These are phyloP conservation scores for Perithous albicinctus DNA, from an alignment of 2,888 invertebrate genomes.

Conservation along the genomic window DNA sequence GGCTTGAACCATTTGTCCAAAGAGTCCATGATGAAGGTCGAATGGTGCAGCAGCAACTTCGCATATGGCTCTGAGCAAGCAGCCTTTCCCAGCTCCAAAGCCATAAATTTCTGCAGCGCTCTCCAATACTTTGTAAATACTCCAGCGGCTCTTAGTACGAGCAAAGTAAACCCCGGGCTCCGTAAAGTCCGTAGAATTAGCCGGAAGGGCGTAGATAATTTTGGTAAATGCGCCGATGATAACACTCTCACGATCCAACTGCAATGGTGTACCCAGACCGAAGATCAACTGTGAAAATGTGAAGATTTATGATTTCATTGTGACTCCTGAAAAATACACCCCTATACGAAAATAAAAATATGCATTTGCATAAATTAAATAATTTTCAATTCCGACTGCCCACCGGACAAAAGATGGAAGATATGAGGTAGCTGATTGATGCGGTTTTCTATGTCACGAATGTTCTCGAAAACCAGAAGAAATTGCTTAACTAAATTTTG, in stretches of 20 bases:
- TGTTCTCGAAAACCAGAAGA: no score
- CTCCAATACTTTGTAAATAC: slow-evolving; percentile 88
- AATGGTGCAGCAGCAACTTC: slow-evolving; percentile 90
- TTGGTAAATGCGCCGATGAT: slow-evolving; percentile 84
- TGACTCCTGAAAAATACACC: background rate
- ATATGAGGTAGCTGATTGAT: no score
- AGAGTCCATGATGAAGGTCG: slow-evolving; percentile 89
- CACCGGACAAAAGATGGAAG: no score
- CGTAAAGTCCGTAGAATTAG: slow-evolving; percentile 82
- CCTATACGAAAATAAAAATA: no score
- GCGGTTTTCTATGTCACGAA: no score
- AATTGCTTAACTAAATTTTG: no score
- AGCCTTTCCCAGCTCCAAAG: slow-evolving; percentile 86
- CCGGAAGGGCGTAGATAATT: slow-evolving; percentile 82
- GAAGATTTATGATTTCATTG: slow-evolving; percentile 7
- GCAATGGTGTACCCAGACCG: slow-evolving; percentile 84
- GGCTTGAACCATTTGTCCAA: slow-evolving; percentile 91
- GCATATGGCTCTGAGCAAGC: slow-evolving; percentile 91
- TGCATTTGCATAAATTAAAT: no score
- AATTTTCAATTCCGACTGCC: no score
- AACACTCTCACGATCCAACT: slow-evolving; percentile 82
- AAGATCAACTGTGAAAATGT: slow-evolving; percentile 81
- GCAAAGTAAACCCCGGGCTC: slow-evolving; percentile 78
- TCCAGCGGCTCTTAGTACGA: slow-evolving; percentile 85
- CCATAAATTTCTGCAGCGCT: slow-evolving; percentile 85